Evolutionary conservation across 2,888 invertebrate genomes (phyloP), one percentile per base, ranked within the genome.

Genomic region (Drosophila neotestacea): DNA sequence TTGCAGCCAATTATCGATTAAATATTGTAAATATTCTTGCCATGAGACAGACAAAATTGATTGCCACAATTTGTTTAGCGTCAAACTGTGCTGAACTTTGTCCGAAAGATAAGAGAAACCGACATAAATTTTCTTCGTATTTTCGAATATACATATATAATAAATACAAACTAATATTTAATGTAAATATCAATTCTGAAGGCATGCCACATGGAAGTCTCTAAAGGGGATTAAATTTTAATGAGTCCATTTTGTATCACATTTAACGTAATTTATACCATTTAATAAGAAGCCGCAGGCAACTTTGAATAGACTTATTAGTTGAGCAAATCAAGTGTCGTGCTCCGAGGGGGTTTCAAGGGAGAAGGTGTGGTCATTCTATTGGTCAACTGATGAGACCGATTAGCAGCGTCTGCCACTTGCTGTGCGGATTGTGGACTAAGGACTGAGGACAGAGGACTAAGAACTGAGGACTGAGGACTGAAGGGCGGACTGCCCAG

Each of bases 251-350:
- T 67, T 73, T 62, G 73, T 54, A 59, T 51, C 36, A 64, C 59
- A 51, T 47, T 73, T 27, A 73, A 73, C 64, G 52, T 62, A 77
- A 77, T 66, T 77, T 65, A 52, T 61, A 55, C 27, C 56, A 38
- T 71, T 47, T 46, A 63, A 51, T 55, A 46, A 39, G 36, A 44
- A 55, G 68, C 61, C 52, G 47, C 47, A 22, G 68, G 67, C 52
- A 34, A 54, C 68, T 61, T 50, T 73, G 46, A 68, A 74, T 55
- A 51, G 39, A 75, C 78, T 75, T 75, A 73, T 75, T 75, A 67
- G 73, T 48, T 47, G 60, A 42, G 39, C 10, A 44, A 70, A 60
- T 48, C 52, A 65, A 77, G 51, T 59, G 60, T 55, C 48, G 50
- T 22, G 46, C 32, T 28, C 7, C 22, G 16, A 6, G 28, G 30